A percentile compares a stretch with the other conserved stretches of the same genome.
These are phyloP conservation scores for Tichodroma muraria DNA, from an alignment of 2,113 vertebrate species.

Conservation along the genomic window DNA sequence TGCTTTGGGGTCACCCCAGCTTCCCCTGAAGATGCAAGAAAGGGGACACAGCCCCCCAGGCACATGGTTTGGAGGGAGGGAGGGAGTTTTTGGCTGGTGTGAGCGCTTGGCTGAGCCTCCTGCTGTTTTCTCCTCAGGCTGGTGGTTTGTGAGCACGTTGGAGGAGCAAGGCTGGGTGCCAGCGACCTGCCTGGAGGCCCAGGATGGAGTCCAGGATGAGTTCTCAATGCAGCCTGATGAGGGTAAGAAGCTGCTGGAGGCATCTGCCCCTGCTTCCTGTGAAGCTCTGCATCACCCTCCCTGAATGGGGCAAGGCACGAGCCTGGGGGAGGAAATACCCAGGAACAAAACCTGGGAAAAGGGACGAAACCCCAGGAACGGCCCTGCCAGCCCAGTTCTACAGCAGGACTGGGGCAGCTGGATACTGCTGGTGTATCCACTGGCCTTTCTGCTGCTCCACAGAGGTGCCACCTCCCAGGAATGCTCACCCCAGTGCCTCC, in stretches of 20 bases:
- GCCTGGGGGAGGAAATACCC: neutral
- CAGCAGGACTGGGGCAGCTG: neutral
- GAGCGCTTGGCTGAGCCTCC: neutral
- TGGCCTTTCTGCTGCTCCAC: neutral
- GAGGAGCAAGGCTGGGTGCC: slow-evolving; percentile 99
- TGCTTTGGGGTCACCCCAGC: neutral
- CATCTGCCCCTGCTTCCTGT: neutral
- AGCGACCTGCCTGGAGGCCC: slow-evolving; percentile 92
- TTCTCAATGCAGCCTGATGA: slow-evolving; percentile 86
- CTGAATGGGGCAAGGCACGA: neutral
- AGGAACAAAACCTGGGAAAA: neutral
- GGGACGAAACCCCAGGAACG: neutral
- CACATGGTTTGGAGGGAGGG: neutral
- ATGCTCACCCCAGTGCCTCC: neutral
- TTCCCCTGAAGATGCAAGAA: neutral
- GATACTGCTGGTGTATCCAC: neutral
- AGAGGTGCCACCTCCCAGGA: neutral
- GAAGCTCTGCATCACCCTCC: neutral
- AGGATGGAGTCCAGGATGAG: slow-evolving; percentile 91
- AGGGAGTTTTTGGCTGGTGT: neutral
- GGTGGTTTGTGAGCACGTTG: slow-evolving; percentile 96
- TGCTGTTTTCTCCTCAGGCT: slow-evolving; percentile 72
- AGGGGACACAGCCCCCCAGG: neutral
- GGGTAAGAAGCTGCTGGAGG: slow-evolving; percentile 73
- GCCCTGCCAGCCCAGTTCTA: neutral